Evolutionary conservation across 2,797 vertebrate genomes (phyloP), one percentile per base, ranked within the genome.

Genomic region (Coluber constrictor): DNA sequence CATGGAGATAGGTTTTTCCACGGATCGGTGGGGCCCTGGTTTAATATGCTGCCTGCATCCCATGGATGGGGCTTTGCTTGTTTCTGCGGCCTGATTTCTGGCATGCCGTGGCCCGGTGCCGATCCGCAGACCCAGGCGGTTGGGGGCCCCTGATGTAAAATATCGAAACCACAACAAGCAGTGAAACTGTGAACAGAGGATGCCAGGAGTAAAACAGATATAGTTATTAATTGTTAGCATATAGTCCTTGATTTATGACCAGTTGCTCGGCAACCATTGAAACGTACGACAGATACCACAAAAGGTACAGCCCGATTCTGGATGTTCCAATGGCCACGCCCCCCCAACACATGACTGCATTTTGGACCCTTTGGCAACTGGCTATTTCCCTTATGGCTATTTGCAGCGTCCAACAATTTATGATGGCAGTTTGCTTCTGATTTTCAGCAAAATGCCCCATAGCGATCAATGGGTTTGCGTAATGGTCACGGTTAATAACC

Each of bases 51-150:
- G 25, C 60, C 60, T 63, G 9, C 25, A 11, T 63, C 60, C 25
- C 25, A 3, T 1, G 25, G 60, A 29, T 27, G 60, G 25, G 60
- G 60, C 25, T 63, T 63, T 0, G 60, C 25, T 63, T 63, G 25
- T 27, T 27, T 63, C 25, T 29, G 9, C 0, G 25, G 60, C 25
- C 60, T 1, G 1, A 25, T 63, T 63, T 29, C 60, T 29, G 3
- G 9, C 60, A 29, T 29, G 60, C 10, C 2, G 59, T 25, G 23
- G 59, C 20, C 59, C 25, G 0, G 60, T 63, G 25, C 60, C 9
- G 3, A 7, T 63, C 60, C 10, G 2, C 9, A 27, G 25, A 3
- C 60, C 1, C 1, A 9, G 60, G 23, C 0, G 8, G 23, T 25
- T 63, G 10, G 25, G 43, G 20, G 47, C 23, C 18, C 57, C 57